Percentiles rank a stretch among this genome's conserved stretches.
These are phyloP conservation scores for Cyanocitta stelleri DNA, from an alignment of 2,113 vertebrate genomes.

Conservation along the genomic window DNA sequence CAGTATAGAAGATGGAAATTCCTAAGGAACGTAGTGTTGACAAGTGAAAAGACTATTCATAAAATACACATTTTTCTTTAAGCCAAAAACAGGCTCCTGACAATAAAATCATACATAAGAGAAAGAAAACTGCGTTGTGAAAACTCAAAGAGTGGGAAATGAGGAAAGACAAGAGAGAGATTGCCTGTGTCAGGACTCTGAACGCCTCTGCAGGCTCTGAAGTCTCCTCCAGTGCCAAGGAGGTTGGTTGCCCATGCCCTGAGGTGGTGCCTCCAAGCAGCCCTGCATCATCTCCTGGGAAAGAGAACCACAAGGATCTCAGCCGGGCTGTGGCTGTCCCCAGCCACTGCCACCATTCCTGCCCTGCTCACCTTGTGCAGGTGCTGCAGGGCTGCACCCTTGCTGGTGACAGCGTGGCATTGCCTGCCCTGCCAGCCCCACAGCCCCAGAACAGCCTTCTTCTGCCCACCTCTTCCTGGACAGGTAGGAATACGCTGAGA, in stretches of 20 bases:
- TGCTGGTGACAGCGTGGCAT: rapidly evolving
- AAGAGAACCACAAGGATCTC: not conserved
- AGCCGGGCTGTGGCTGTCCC: rapidly evolving
- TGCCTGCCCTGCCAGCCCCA: not conserved
- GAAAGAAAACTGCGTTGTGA: not conserved
- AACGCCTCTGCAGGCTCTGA: not conserved
- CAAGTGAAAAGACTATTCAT: not conserved
- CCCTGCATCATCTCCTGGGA: not conserved
- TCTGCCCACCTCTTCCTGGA: not conserved
- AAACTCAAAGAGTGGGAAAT: not conserved
- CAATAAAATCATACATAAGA: not conserved
- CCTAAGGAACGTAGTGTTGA: not conserved
- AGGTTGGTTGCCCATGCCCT: rapidly evolving
- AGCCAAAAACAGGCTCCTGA: not conserved
- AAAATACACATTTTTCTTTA: not conserved
- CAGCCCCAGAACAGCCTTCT: rapidly evolving
- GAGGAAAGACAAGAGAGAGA: not conserved
- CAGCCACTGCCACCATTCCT: not conserved
- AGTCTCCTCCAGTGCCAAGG: not conserved
- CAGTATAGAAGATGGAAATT: not conserved
- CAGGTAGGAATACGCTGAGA: too few relatives aligned
- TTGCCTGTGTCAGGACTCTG: not conserved
- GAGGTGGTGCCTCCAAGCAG: not conserved
- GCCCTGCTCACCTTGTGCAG: not conserved
- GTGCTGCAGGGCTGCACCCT: not conserved